Percentiles rank a stretch among this genome's conserved stretches.
Evolutionary conservation across 2,888 invertebrate species (phyloP).

Genomic region (Geotrupes spiniger): DNA sequence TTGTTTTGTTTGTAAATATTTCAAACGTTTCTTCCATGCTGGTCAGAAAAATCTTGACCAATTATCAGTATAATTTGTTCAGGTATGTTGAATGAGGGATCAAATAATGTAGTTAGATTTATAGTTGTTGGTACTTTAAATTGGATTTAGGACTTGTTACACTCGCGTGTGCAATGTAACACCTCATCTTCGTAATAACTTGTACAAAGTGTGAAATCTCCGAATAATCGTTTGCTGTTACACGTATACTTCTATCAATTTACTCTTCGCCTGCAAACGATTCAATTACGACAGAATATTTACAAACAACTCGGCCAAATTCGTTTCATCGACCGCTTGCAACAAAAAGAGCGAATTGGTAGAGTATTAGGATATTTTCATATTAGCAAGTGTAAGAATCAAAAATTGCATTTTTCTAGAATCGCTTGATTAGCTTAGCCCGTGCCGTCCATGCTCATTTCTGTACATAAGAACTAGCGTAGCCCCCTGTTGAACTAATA

Average conservation of each 20-base stretch:
- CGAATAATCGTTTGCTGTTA: too few species aligned
- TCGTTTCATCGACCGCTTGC: too few species aligned
- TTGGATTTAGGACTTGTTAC: slow-evolving; percentile 20
- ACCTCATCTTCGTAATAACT: slow-evolving; percentile 1
- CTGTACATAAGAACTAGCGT: slow-evolving; percentile 33
- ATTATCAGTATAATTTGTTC: slow-evolving; percentile 46
- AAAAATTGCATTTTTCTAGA: slow-evolving; percentile 2
- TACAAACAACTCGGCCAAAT: too few species aligned
- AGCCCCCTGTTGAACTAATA: slow-evolving; percentile 19
- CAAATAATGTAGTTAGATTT: slow-evolving; percentile 46
- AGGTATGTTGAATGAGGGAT: slow-evolving; percentile 51
- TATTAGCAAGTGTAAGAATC: neutral
- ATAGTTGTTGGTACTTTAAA: slow-evolving; percentile 23
- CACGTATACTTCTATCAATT: too few species aligned
- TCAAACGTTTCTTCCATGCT: slow-evolving; percentile 40
- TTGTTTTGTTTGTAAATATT: slow-evolving; percentile 34
- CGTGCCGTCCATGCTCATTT: slow-evolving; percentile 40
- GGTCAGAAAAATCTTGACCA: slow-evolving; percentile 29
- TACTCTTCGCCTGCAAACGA: too few species aligned
- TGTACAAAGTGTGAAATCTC: too few species aligned
- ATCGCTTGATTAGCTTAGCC: slow-evolving; percentile 35
- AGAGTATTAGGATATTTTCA: neutral
- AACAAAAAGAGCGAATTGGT: too few species aligned
- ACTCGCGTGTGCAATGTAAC: slow-evolving; percentile 9
- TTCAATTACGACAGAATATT: too few species aligned